These are phyloP conservation scores for Pammene fasciana DNA, from an alignment of 2,888 invertebrate species.

Conservation along the genomic window DNA sequence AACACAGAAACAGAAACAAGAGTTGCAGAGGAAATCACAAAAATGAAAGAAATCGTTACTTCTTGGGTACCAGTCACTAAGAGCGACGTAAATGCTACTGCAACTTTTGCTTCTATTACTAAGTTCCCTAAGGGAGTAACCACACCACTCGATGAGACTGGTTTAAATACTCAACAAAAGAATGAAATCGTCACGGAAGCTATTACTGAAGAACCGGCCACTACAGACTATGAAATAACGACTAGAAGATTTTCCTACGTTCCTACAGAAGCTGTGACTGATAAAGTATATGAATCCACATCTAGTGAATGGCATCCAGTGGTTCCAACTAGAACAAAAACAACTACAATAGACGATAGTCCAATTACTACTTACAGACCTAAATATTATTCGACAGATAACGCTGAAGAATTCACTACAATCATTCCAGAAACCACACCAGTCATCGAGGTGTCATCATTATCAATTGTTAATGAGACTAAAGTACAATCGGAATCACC, in stretches of 20 bases:
- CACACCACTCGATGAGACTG: slow-evolving; percentile 71
- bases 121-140: slow-evolving; percentile 74
- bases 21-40: slow-evolving; percentile 49
- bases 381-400: slow-evolving; percentile 62
- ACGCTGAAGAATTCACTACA: slow-evolving; percentile 63
- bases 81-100: slow-evolving; percentile 50
- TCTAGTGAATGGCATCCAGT: slow-evolving; percentile 63
- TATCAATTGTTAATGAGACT: slow-evolving; percentile 57
- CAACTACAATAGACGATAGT: slow-evolving; percentile 58
- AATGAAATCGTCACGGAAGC: slow-evolving; percentile 56
- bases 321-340: slow-evolving; percentile 63
- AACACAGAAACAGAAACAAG: slow-evolving; percentile 26
- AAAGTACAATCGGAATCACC: slow-evolving; percentile 50
- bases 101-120: slow-evolving; percentile 76
- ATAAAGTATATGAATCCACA: slow-evolving; percentile 53
- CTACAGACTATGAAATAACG: slow-evolving; percentile 72
- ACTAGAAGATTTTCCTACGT: slow-evolving; percentile 76
- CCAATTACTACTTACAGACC: slow-evolving; percentile 77
- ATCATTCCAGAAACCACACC: slow-evolving; percentile 60
- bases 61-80: slow-evolving; percentile 62
- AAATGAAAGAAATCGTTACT: slow-evolving; percentile 55
- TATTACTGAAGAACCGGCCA: slow-evolving; percentile 50
- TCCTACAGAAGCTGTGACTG: slow-evolving; percentile 62
- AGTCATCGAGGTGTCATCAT: slow-evolving; percentile 66
- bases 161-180: slow-evolving; percentile 56